These are phyloP conservation scores for Leucopsar rothschildi DNA, from an alignment of 2,113 vertebrate genomes.

Conservation along the genomic window DNA sequence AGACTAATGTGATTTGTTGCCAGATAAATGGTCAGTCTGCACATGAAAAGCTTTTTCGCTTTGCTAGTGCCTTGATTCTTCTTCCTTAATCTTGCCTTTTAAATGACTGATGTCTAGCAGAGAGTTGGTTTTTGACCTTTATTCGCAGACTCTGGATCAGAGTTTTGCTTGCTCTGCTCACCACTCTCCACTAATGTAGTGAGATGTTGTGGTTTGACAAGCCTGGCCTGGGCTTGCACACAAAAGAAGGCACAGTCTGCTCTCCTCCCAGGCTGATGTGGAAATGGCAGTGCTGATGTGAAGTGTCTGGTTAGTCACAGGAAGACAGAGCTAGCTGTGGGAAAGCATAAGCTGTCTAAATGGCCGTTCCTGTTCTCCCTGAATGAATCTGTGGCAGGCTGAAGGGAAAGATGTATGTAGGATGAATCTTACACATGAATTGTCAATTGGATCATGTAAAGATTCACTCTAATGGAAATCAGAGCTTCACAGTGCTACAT, in stretches of 20 bases:
- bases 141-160: background rate
- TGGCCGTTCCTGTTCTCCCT: background rate
- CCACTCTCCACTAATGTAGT: background rate
- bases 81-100: background rate
- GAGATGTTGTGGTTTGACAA: background rate
- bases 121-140: background rate
- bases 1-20: background rate
- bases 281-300: background rate
- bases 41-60: background rate
- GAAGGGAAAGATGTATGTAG: background rate
- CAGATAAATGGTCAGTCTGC: background rate
- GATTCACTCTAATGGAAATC: constrained; percentile 46
- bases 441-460: constrained; percentile 58
- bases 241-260: background rate
- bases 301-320: background rate
- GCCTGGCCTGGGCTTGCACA: background rate
- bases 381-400: constrained; percentile 17
- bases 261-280: background rate
- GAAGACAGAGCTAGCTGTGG: background rate
- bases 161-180: background rate
- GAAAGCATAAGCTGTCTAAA: constrained; percentile 2
- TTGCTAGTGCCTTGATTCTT: background rate
- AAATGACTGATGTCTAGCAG: background rate
- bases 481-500: background rate
- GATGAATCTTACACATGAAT: constrained; percentile 54